These are phyloP conservation scores for Helarctos malayanus DNA, from an alignment of 2,797 vertebrate genomes.

Conservation along the genomic window DNA sequence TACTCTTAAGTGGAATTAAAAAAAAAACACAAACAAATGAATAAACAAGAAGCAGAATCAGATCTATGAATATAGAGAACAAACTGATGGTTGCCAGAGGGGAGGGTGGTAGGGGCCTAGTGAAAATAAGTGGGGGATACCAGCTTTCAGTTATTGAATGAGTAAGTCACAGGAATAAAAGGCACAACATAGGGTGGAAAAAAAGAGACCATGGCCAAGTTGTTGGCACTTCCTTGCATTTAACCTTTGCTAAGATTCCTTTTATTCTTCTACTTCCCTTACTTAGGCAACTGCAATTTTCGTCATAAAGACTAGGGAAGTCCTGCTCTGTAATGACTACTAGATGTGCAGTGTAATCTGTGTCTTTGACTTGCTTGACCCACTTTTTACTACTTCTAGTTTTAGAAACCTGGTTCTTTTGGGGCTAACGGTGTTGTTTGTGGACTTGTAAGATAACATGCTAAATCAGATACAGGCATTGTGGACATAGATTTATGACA, in stretches of 20 bases:
- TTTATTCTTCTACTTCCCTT: not conserved
- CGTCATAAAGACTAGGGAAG: not conserved
- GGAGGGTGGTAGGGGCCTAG: not conserved
- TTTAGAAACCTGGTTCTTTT: slow-evolving; percentile 2
- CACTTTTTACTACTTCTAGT: not conserved
- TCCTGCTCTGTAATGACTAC: not conserved
- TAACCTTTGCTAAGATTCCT: not conserved
- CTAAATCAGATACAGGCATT: not conserved
- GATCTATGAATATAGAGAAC: not conserved
- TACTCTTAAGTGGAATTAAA: not conserved
- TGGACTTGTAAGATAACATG: not conserved
- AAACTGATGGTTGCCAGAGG: not conserved
- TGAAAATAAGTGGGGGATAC: not conserved
- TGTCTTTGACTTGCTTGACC: not conserved
- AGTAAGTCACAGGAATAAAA: not conserved
- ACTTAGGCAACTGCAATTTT: not conserved
- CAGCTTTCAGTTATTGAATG: not conserved
- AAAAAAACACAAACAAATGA: not conserved
- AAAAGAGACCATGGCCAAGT: not conserved
- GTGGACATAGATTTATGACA: not conserved
- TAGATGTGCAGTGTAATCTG: not conserved
- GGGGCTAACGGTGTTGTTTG: not conserved
- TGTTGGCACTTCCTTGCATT: not conserved
- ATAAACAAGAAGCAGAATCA: not conserved
- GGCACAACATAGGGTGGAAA: not conserved